Evolutionary conservation across 2,888 invertebrate genomes (phyloP), one percentile per base, ranked within the genome.

Genomic region (Dynastes hyllus): DNA sequence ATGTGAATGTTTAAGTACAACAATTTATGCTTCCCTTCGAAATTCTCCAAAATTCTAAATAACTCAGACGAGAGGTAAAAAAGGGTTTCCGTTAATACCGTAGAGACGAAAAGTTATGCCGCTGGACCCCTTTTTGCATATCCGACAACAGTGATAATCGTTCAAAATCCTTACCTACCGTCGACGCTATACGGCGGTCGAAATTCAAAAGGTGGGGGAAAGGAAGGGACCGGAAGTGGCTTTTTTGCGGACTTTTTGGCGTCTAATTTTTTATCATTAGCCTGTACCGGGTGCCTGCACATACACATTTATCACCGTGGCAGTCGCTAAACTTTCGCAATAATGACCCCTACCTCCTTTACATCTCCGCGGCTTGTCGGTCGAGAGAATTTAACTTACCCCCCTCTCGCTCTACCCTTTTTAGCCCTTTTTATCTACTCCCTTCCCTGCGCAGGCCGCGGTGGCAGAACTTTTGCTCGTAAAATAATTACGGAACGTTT

Each of bases 271-370:
- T 86, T 86, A 83, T 84, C 84, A 83, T 83, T 83, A 82, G 80
- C 78, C 45, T 16, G 53, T 53, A 53, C 67, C 45, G 40, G 40
- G 82, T 84, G 82, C 84, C 82, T 78, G 83, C 85, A 84, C 85
- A 85, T 85, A 85, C 86, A 85, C 87, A 87, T 87, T 86, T 86
- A 87, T 87, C 87, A 87, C 84, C 84, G 83, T 37, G n/a, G 55
- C 83, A 83, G 83, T 81, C 82, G 83, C 83, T 81, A 81, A 84
- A 85, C 80, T 85, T 85, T 85, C 83, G 82, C 81, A 82, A 79
- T 83, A 83, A 83, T 82, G 81, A 81, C 80, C 71, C 67, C 61
- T 3, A 53, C 53, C 53, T 2, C 53, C 13, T 45, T 8, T 16
- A 53, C n/a, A n/a, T 53, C 53, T 53, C 53, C n/a, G 53, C 45